Evolutionary conservation across 2,113 vertebrate species (phyloP), one percentile per base, ranked within the genome.

Genomic region (Platysternon megacephalum): DNA sequence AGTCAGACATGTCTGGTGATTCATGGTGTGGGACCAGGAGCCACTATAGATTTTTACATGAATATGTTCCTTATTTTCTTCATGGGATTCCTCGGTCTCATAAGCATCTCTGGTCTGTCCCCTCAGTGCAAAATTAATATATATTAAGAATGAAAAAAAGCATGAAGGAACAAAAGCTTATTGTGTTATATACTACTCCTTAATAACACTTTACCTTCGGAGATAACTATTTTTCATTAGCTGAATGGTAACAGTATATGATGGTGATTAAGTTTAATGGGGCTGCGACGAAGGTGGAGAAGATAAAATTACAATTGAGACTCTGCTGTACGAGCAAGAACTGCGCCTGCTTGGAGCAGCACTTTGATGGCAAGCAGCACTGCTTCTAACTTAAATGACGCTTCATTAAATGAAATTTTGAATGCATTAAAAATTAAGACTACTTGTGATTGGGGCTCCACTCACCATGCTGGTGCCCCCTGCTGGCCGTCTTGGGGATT

Each of bases 221-320:
- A 97, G 92, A 96, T 87, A 97, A 96, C 92, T 96, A 95, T 97
- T 97, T 97, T 96, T 97, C 96, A 97, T 96, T 96, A 97, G 93
- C 87, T 86, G 96, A 97, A 93, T 0, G 0, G 91, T 95, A 95
- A 96, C 61, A 92, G 89, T 96, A 94, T 97, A 97, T 87, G 92
- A 95, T 94, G 95, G 92, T 96, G 94, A 97, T 98, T 97, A 97
- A 96, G 52, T 94, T 97, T 97, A 97, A 97, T 97, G 86, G 96
- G 94, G 89, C 94, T 52, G 93, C 95, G 95, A 94, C 91, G 86
- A 94, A 90, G 79, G 76, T 89, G 84, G 92, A 58, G 48, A 96
- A 96, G 96, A 97, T 97, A 97, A 96, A 97, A 95, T 96, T 97
- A 96, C 96, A 88, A 92, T 55, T 92, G 95, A 96, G 93, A 97